phyloP scores from a whole-genome alignment of 2,113 vertebrate species.

The Aspidoscelis tigris region DNA sequence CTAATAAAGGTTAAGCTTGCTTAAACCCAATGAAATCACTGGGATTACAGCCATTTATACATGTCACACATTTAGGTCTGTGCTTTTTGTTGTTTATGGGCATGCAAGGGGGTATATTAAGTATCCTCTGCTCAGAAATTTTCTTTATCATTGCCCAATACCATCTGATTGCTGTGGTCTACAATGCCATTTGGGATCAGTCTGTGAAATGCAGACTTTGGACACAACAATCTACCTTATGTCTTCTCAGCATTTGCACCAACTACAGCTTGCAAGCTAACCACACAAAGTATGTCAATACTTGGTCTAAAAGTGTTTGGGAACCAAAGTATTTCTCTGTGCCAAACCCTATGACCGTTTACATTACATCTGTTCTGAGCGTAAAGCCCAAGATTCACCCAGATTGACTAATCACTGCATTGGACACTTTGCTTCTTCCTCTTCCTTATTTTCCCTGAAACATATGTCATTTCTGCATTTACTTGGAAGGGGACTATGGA shows the following conservation, averaged over 20 bases:
- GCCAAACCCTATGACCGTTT: background rate
- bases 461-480: background rate
- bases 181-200: slow-evolving; percentile 31
- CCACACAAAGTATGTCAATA: slow-evolving; percentile 6
- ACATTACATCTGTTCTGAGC: background rate
- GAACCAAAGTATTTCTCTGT: background rate
- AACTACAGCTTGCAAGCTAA: slow-evolving; percentile 13
- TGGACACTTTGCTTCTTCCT: background rate
- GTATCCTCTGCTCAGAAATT: slow-evolving; percentile 19
- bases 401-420: background rate
- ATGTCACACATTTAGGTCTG: background rate
- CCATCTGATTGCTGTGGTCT: slow-evolving; percentile 18
- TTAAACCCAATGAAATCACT: background rate
- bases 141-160: slow-evolving; percentile 17
- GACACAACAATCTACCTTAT: slow-evolving; percentile 26
- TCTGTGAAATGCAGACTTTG: background rate
- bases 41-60: too few species aligned
- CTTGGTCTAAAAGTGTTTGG: background rate
- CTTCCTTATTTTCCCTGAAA: slow-evolving; percentile 25
- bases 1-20: background rate
- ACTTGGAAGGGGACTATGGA: too few species aligned
- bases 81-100: slow-evolving; percentile 46
- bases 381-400: background rate
- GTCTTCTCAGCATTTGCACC: background rate
- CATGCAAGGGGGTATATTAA: slow-evolving; percentile 33